Evolutionary conservation across 2,113 vertebrate species (phyloP).

Genomic region (Protobothrops mucrosquamatus): DNA sequence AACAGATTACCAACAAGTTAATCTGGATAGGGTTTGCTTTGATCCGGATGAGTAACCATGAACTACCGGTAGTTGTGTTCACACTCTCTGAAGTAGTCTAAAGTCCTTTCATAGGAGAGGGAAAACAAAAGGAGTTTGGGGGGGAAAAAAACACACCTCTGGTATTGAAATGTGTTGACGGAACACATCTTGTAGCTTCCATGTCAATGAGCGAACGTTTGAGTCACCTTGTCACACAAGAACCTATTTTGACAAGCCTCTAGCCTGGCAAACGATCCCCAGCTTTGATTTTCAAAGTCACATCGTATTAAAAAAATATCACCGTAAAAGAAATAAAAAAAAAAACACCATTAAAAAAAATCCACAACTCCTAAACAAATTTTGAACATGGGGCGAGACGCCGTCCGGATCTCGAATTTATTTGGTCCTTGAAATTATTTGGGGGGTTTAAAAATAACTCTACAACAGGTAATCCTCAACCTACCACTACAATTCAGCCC

Average conservation of each 20-base stretch:
- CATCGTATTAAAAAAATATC: no score
- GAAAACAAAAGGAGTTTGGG: background rate
- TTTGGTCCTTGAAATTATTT: background rate
- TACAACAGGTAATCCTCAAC: background rate
- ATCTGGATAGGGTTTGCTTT: conserved; percentile 52
- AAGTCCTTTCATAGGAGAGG: conserved; percentile 58
- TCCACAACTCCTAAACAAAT: no score
- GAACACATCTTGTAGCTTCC: conserved; percentile 61
- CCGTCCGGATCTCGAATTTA: no score
- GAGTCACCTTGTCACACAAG: conserved; percentile 57
- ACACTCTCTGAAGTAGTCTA: conserved; percentile 47
- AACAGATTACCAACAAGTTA: conserved; percentile 55
- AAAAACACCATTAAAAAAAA: no score
- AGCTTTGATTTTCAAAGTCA: background rate
- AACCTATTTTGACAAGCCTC: conserved; percentile 2
- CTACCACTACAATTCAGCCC: background rate
- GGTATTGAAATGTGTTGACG: conserved; percentile 72
- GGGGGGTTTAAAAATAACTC: background rate
- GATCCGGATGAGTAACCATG: conserved; percentile 59
- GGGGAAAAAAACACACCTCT: conserved; percentile 18
- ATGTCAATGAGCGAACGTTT: conserved; percentile 61
- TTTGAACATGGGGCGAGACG: no score
- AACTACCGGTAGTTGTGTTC: conserved; percentile 55
- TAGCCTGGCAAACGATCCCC: background rate
- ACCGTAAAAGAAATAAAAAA: no score